These are phyloP conservation scores for Echinarachnius parma DNA, from an alignment of 53 echinoderm and acorn worm genomes.

Conservation along the genomic window DNA sequence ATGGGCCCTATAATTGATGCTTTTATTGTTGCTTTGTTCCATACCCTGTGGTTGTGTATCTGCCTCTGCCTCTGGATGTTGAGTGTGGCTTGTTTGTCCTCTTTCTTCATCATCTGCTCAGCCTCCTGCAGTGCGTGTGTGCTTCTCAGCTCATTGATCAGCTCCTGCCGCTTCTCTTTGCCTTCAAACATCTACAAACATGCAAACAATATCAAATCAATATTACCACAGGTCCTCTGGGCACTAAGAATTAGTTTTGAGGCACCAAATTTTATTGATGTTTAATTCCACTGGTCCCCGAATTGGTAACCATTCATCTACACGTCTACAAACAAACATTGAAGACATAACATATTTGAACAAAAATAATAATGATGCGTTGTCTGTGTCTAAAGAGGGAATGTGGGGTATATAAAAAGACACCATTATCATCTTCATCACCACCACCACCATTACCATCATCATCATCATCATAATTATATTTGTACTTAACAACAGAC, in stretches of 20 bases:
- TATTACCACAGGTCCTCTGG: not conserved
- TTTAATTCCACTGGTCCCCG: too few species aligned
- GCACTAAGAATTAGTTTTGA: not conserved
- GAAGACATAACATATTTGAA: too few species aligned
- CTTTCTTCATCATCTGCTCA: slow-evolving; percentile 88
- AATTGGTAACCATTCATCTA: not conserved
- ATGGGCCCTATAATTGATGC: too few species aligned
- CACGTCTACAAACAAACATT: too few species aligned
- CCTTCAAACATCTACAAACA: slow-evolving; percentile 94
- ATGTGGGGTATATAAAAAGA: too few species aligned
- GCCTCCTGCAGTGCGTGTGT: slow-evolving; percentile 91
- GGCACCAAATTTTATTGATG: not conserved
- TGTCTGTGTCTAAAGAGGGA: too few species aligned
- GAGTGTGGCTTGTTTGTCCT: slow-evolving; percentile 92
- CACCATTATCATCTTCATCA: too few species aligned
- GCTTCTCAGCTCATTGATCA: slow-evolving; percentile 94
- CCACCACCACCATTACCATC: too few species aligned
- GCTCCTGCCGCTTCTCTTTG: slow-evolving; percentile 90
- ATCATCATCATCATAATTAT: too few species aligned
- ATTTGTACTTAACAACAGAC: too few species aligned
- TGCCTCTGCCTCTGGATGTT: slow-evolving; percentile 87
- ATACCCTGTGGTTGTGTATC: slow-evolving; percentile 53
- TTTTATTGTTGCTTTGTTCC: too few species aligned
- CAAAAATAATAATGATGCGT: too few species aligned
- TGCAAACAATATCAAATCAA: not conserved